Evolutionary conservation across 2,888 invertebrate genomes (phyloP).

Genomic region (Calameuta pallipes): DNA sequence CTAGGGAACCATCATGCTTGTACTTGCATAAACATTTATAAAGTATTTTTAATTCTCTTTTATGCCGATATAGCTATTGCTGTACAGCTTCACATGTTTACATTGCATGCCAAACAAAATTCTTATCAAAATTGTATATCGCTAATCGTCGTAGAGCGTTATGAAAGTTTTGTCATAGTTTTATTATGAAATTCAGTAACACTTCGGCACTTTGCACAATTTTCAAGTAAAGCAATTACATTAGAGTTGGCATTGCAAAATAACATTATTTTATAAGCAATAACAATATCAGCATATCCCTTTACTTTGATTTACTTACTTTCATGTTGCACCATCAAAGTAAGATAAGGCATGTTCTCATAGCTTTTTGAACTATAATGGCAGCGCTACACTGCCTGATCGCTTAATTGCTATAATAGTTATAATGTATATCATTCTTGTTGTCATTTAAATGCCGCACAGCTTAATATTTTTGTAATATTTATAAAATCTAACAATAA

Average conservation of each 20-base stretch:
- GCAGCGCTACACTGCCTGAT: not conserved
- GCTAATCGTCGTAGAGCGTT: not conserved
- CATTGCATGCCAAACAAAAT: not conserved
- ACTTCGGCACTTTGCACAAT: not conserved
- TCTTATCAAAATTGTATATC: not conserved
- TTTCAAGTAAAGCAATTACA: not conserved
- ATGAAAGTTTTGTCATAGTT: not conserved
- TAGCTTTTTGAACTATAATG: constrained; percentile 34
- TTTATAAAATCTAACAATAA: constrained; percentile 50
- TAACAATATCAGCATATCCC: not conserved
- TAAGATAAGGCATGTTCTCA: constrained; percentile 53
- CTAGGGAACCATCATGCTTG: not conserved
- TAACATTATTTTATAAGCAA: not conserved
- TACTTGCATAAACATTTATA: not conserved
- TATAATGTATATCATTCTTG: constrained; percentile 32
- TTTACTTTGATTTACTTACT: constrained; percentile 5
- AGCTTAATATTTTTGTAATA: constrained; percentile 39
- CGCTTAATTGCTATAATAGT: constrained; percentile 33
- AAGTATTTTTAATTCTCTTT: not conserved
- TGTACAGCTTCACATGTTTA: not conserved
- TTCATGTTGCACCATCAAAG: constrained; percentile 46
- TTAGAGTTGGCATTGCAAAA: not conserved
- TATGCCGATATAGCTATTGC: not conserved
- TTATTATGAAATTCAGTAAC: not conserved
- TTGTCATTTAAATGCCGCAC: constrained; percentile 37